Evolutionary conservation across 23 tunicate genomes (phyloP).

Genomic region (Clavelina lepadiformis): DNA sequence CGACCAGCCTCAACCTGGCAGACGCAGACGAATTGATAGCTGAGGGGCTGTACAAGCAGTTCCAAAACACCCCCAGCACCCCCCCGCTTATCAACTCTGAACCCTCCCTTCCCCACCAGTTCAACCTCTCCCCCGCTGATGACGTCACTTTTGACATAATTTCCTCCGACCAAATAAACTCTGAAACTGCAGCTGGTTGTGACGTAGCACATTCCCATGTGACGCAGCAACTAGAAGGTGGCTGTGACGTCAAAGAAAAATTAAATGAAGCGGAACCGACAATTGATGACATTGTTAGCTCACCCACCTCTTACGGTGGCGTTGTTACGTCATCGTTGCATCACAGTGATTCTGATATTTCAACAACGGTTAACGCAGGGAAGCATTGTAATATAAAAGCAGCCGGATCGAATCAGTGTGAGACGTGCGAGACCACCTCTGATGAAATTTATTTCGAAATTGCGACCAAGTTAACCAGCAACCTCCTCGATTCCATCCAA

Average conservation of each 20-base stretch:
- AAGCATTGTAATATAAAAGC: no score
- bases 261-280: no score
- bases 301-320: background rate
- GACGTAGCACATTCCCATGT: no score
- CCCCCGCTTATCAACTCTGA: slow-evolving; percentile 36
- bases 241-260: no score
- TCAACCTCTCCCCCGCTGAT: no score
- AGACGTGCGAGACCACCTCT: no score
- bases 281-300: no score
- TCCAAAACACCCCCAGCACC: slow-evolving; percentile 28
- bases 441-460: slow-evolving; percentile 9
- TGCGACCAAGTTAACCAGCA: background rate
- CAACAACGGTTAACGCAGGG: background rate
- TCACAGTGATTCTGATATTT: background rate
- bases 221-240: no score
- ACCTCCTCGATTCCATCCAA: no score
- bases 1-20: slow-evolving; percentile 40
- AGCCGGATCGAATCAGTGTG: no score
- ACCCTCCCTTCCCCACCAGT: background rate
- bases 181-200: no score
- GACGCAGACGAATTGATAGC: slow-evolving; percentile 61
- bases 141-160: background rate
- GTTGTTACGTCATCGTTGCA: background rate
- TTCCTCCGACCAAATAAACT: no score
- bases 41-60: slow-evolving; percentile 24